A percentile compares a stretch with the other conserved stretches of the same genome.
Conservation (phyloP, 2,113 vertebrate genomes). For the Tichodroma muraria region DNA sequence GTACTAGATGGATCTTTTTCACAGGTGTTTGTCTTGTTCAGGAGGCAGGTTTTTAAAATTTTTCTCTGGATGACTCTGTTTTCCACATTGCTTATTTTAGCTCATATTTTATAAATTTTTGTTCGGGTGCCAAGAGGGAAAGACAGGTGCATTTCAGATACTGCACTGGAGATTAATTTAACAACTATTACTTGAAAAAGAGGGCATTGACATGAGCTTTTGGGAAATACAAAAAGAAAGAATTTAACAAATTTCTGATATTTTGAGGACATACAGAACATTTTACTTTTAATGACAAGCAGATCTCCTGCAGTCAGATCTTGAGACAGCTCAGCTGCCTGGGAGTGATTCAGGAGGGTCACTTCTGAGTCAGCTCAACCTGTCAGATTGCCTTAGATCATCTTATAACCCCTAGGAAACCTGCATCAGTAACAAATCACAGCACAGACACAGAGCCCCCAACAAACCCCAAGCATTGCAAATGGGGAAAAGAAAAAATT, state of each 20-base stretch:
- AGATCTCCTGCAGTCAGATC: background rate
- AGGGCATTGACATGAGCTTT: background rate
- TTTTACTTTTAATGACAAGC: background rate
- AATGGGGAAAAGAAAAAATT: background rate
- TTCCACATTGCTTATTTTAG: background rate
- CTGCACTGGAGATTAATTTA: background rate
- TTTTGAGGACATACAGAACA: background rate
- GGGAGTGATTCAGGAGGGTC: background rate
- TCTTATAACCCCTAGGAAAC: background rate
- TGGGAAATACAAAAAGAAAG: background rate
- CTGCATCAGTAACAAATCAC: background rate
- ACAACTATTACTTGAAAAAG: background rate
- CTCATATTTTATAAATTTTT: background rate
- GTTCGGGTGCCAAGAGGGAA: background rate
- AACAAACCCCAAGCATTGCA: background rate
- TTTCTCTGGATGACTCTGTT: background rate
- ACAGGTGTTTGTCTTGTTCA: background rate
- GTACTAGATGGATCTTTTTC: background rate
- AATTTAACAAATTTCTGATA: background rate
- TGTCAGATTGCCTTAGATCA: background rate
- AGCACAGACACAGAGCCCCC: background rate
- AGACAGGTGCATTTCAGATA: background rate
- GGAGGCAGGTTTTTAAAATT: background rate
- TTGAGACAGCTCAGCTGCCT: background rate
- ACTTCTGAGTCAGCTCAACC: constrained; percentile 6